A percentile compares a stretch with the other conserved stretches of the same genome.
These are phyloP conservation scores for Dromococcyx pavoninus DNA, from an alignment of 2,797 vertebrate species.

Conservation along the genomic window DNA sequence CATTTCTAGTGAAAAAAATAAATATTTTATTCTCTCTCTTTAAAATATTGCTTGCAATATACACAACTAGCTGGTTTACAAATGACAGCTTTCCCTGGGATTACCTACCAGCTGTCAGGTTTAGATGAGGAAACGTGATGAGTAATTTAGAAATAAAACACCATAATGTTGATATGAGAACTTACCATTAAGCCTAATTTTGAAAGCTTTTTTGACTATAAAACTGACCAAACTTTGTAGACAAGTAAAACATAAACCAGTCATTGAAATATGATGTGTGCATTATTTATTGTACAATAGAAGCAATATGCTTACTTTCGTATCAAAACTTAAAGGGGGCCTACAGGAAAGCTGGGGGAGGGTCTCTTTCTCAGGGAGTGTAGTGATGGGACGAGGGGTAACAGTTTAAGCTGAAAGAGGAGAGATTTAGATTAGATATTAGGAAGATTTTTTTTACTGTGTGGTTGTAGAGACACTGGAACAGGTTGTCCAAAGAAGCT, in stretches of 20 bases:
- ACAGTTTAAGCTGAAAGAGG: too few species aligned
- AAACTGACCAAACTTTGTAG: background rate
- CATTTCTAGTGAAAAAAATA: background rate
- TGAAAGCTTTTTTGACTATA: background rate
- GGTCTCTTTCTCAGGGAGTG: too few species aligned
- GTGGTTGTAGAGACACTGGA: too few species aligned
- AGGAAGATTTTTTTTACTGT: too few species aligned
- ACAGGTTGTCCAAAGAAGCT: too few species aligned
- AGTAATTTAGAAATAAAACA: background rate
- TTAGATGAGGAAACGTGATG: background rate
- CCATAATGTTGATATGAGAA: background rate
- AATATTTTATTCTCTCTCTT: conserved; percentile 8
- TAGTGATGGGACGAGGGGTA: too few species aligned
- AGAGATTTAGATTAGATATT: too few species aligned
- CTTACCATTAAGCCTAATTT: background rate
- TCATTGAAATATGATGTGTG: background rate
- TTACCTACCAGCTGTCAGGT: background rate
- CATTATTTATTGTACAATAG: background rate
- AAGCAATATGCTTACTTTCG: background rate
- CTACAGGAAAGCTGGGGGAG: too few species aligned
- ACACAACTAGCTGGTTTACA: background rate
- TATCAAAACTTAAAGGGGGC: background rate
- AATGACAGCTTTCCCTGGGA: background rate
- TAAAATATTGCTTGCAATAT: background rate
- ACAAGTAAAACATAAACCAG: background rate